Evolutionary conservation across 1,140 invertebrate genomes (phyloP), one percentile per base, ranked within the genome.

Genomic region (Aplysia californica): DNA sequence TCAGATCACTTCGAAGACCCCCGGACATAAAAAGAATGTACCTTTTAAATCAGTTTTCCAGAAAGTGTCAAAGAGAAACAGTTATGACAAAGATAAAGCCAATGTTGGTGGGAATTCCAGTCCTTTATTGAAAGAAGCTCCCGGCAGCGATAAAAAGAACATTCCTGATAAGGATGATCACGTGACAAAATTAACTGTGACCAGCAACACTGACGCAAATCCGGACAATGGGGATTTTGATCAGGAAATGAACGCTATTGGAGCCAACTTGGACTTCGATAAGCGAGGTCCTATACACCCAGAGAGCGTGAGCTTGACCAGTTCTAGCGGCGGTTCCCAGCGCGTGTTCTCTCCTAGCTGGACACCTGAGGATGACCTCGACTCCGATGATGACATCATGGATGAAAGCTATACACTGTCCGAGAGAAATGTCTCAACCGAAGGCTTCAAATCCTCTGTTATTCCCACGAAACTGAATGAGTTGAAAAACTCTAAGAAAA

Each of bases 381-480:
- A 82, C 23, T 84, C 86, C 21, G 86, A 87, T 71, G 86, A 87
- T 73, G 81, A 87, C 69, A 79, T 87, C 5, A 82, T 80, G 72
- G 82, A 85, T 39, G 80, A 82, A 23, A 70, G 59, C 21, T 68
- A 80, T 44, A 65, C 80, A 0, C 68, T 5, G 50, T 23, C 73
- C 50, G 50, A 79, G 69, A 23, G 67, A 44, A 18, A 31, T 67
- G 10, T 76, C 50, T 58, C 79, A 10, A 78, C 75, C 6, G 80
- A 85, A 64, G 86, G 86, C 6, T 87, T 87, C 66, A 87, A 87
- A 65, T 84, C 84, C 4, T 80, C 81, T 20, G 82, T 87, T 4
- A 77, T 87, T 20, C 84, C 86, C 31, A 75, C 77, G 21, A 79
- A 81, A 55, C 75, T 87, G 38, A 79, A 79, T 64, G 81, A 85